A percentile compares a stretch with the other conserved stretches of the same genome.
phyloP scores from a whole-genome alignment of 1,140 invertebrate genomes.

The Bombyx mori region ASM3026992v2 NC_085122.1:1073001-1073500 shows the following conservation, averaged over 20 bases:
- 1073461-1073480: too few species aligned
- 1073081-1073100: slow-evolving; percentile 78
- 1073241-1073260: slow-evolving; percentile 84
- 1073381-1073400: neutral
- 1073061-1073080: slow-evolving; percentile 84
- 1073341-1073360: too few species aligned
- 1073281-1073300: slow-evolving; percentile 76
- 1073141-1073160: slow-evolving; percentile 82
- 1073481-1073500: too few species aligned
- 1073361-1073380: too few species aligned
- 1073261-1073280: slow-evolving; percentile 79
- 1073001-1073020: slow-evolving; percentile 86
- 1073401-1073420: too few species aligned
- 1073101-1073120: slow-evolving; percentile 81
- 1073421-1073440: too few species aligned
- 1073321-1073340: too few species aligned
- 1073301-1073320: slow-evolving; percentile 8
- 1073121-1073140: slow-evolving; percentile 81
- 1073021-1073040: slow-evolving; percentile 87
- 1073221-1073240: slow-evolving; percentile 79
- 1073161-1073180: slow-evolving; percentile 89
- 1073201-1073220: slow-evolving; percentile 79
- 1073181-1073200: slow-evolving; percentile 85
- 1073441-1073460: too few species aligned
- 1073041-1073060: slow-evolving; percentile 86